Conservation (phyloP, 2,113 vertebrate species). For the Cepphus grylle region DNA sequence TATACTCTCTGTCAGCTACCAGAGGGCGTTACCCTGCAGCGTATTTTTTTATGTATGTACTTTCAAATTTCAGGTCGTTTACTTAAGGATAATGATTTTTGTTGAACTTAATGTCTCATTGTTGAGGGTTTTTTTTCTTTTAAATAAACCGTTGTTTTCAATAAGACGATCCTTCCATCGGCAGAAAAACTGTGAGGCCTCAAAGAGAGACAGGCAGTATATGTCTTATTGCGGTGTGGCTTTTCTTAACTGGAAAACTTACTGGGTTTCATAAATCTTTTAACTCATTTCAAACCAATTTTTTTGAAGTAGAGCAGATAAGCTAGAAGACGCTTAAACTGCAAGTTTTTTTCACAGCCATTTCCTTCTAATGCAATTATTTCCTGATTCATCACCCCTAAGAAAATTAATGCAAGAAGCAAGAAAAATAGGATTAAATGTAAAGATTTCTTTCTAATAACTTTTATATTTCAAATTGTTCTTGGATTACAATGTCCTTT, state of each 20-base stretch:
- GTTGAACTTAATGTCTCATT: not conserved
- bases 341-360: not conserved
- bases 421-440: constrained; percentile 14
- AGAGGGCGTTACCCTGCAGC: not conserved
- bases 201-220: not conserved
- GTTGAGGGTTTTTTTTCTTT: not conserved
- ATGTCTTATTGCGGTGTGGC: not conserved
- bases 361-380: not conserved
- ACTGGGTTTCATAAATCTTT: not conserved
- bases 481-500: constrained; percentile 16
- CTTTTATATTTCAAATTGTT: constrained; percentile 16
- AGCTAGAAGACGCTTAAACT: not conserved
- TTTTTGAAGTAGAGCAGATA: not conserved
- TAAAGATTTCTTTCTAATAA: not conserved
- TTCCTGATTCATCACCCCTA: not conserved
- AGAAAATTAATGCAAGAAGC: not conserved
- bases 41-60: not conserved
- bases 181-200: not conserved
- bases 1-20: not conserved
- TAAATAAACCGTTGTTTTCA: not conserved
- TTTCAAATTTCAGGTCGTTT: not conserved
- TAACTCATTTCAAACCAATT: not conserved
- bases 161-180: not conserved
- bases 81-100: not conserved
- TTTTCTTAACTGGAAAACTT: not conserved